A percentile compares a stretch with the other conserved stretches of the same genome.
phyloP scores from a whole-genome alignment of 2,113 vertebrate genomes.

The Lampris megalopsis region DNA sequence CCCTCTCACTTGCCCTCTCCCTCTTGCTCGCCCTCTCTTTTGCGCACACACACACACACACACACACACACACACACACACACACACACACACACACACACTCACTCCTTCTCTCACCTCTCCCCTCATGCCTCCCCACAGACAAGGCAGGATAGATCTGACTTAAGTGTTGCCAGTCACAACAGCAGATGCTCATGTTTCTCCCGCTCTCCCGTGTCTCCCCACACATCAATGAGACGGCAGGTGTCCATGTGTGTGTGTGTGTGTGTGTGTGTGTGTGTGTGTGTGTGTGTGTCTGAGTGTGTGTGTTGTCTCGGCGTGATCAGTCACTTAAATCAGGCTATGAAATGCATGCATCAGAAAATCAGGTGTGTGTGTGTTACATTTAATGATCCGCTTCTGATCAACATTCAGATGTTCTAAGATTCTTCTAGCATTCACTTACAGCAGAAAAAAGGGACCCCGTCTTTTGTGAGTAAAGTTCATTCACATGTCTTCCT shows the following conservation, averaged over 20 bases:
- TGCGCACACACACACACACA: too few species aligned
- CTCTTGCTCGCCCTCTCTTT: too few species aligned
- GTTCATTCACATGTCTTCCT: background rate
- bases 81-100: too few species aligned
- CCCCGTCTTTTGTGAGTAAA: too few species aligned
- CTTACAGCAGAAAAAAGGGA: too few species aligned
- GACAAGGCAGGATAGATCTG: slow-evolving; percentile 70
- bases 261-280: slow-evolving; percentile 27
- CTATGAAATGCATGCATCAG: slow-evolving; percentile 43
- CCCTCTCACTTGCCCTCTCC: too few species aligned
- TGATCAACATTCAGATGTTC: background rate
- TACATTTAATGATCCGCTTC: background rate
- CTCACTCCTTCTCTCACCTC: background rate
- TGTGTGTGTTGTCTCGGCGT: slow-evolving; percentile 26
- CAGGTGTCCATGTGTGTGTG: slow-evolving; percentile 57
- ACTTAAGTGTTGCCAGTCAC: slow-evolving; percentile 79
- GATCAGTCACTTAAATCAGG: slow-evolving; percentile 52
- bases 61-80: too few species aligned
- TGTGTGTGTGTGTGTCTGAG: slow-evolving; percentile 17
- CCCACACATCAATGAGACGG: slow-evolving; percentile 65
- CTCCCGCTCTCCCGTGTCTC: slow-evolving; percentile 61
- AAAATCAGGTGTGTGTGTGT: slow-evolving; percentile 22
- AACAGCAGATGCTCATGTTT: slow-evolving; percentile 81
- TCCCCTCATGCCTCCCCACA: slow-evolving; percentile 52
- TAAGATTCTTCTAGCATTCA: background rate